phyloP scores from a whole-genome alignment of 1,140 invertebrate genomes.

The Drosophila baimaii region DNA sequence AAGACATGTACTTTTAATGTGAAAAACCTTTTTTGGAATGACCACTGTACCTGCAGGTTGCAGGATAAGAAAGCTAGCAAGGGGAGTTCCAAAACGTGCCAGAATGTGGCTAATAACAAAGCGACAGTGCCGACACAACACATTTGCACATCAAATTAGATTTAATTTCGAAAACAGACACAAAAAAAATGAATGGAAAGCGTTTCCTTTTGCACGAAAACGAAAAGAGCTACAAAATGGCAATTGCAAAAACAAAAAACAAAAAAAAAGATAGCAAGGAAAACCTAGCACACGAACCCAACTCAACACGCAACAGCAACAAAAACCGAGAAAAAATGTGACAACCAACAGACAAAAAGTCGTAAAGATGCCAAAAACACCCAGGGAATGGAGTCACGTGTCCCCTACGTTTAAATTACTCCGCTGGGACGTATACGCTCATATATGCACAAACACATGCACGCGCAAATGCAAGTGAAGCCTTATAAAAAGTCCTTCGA shows the following conservation, averaged over 20 bases:
- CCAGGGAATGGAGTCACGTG: slow-evolving; percentile 69
- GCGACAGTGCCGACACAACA: slow-evolving; percentile 36
- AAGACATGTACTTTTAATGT: too few species aligned
- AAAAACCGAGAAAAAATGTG: slow-evolving; percentile 54
- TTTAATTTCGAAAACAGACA: slow-evolving; percentile 66
- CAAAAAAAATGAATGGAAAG: slow-evolving; percentile 15
- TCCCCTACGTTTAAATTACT: slow-evolving; percentile 46
- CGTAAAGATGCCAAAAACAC: slow-evolving; percentile 58
- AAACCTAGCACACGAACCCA: slow-evolving; percentile 12
- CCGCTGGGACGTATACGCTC: slow-evolving; percentile 38
- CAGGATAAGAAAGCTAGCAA: slow-evolving; percentile 9
- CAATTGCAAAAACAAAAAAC: slow-evolving; percentile 24
- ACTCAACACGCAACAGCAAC: slow-evolving; percentile 38
- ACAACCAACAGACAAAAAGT: slow-evolving; percentile 53
- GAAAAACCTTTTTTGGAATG: not conserved
- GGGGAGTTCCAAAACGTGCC: slow-evolving; percentile 22
- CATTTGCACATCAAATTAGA: slow-evolving; percentile 67
- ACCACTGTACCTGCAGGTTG: slow-evolving; percentile 18
- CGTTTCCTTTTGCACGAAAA: slow-evolving; percentile 14
- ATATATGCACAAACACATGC: slow-evolving; percentile 14
- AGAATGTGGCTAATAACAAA: slow-evolving; percentile 44
- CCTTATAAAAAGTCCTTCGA: slow-evolving; percentile 4
- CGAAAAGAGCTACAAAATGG: slow-evolving; percentile 12
- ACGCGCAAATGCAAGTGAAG: slow-evolving; percentile 10
- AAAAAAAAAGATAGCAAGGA: not conserved